Conservation (phyloP, 2,797 vertebrate genomes). For the Sebastes iracundus region DNA sequence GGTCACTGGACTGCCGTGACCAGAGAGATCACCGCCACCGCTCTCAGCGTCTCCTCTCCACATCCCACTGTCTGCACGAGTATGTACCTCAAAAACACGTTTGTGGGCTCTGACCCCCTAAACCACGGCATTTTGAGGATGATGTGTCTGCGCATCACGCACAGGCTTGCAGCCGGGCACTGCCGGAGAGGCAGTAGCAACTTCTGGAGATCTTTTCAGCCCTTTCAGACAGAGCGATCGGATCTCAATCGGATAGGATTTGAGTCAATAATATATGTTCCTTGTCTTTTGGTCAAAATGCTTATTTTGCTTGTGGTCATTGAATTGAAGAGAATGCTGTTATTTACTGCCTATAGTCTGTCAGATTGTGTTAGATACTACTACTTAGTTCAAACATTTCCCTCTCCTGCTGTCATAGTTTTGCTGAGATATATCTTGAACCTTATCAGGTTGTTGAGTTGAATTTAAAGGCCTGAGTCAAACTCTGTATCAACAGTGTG, state of each 20-base stretch:
- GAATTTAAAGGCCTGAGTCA: conserved; percentile 1
- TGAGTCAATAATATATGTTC: not conserved
- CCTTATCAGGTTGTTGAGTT: not conserved
- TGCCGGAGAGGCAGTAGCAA: no score
- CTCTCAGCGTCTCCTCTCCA: no score
- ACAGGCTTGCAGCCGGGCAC: no score
- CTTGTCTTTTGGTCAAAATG: not conserved
- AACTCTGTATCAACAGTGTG: not conserved
- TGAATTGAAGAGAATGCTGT: not conserved
- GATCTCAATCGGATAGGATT: not conserved
- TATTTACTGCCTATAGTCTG: not conserved
- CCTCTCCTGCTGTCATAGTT: not conserved
- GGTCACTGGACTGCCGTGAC: no score
- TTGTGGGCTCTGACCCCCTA: no score
- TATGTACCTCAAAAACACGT: no score
- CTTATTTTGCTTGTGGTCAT: not conserved
- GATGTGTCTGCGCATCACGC: no score
- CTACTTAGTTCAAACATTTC: not conserved
- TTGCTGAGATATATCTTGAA: not conserved
- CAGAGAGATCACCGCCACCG: no score
- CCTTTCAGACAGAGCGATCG: no score
- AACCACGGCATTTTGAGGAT: no score
- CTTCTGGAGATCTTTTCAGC: no score
- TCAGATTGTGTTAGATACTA: not conserved
- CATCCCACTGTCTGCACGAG: no score